phyloP scores from a whole-genome alignment of 2,888 invertebrate genomes.

The Poecilobothrus nobilitatus region DNA sequence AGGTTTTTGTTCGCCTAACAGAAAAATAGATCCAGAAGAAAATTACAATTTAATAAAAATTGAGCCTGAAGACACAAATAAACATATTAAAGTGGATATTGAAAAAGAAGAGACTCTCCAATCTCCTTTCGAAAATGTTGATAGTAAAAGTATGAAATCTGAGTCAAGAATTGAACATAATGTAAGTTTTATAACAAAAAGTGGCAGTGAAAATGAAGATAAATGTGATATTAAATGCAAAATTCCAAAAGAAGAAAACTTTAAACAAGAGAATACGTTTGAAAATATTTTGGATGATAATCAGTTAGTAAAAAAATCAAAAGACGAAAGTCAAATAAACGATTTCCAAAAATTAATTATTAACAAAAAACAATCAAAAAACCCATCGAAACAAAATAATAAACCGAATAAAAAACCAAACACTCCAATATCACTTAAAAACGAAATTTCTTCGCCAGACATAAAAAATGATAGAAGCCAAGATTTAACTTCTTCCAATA shows the following conservation, averaged over 20 bases:
- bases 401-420: background rate
- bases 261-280: conserved; percentile 8
- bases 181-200: background rate
- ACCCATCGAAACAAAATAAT: background rate
- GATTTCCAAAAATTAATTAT: background rate
- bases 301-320: background rate
- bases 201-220: conserved; percentile 14
- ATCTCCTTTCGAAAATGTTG: conserved; percentile 30
- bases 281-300: background rate
- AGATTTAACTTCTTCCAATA: background rate
- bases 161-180: background rate
- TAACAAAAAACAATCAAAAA: background rate
- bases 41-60: conserved; percentile 39
- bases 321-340: background rate
- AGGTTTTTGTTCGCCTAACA: conserved; percentile 38
- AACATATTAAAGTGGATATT: conserved; percentile 41
- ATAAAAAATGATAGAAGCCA: conserved; percentile 18
- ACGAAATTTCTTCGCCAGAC: conserved; percentile 15
- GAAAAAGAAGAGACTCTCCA: conserved; percentile 40
- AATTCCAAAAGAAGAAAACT: conserved; percentile 16
- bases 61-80: conserved; percentile 40
- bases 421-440: background rate
- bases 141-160: conserved; percentile 24
- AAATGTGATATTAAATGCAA: conserved; percentile 17
- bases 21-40: conserved; percentile 38